Evolutionary conservation across 2,113 vertebrate species (phyloP).

Genomic region (Bubo bubo): DNA sequence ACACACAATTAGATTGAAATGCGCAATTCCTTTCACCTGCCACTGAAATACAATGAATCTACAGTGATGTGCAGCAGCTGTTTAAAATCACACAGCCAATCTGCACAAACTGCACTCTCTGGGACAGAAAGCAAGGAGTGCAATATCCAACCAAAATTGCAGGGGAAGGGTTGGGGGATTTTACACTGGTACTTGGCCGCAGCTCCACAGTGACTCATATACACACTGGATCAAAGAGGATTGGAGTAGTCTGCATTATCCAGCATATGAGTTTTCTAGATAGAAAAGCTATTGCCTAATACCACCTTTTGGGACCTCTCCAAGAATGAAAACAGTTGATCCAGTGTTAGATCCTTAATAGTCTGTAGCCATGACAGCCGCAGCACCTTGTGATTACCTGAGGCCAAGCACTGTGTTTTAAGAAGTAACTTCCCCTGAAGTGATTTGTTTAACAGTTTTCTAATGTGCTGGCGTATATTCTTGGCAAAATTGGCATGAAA

Average conservation of each 20-base stretch:
- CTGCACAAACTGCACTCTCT: not conserved
- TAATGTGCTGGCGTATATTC: not conserved
- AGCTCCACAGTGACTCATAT: not conserved
- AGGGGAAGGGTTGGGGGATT: not conserved
- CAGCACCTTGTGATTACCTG: not conserved
- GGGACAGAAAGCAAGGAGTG: not conserved
- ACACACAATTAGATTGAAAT: not conserved
- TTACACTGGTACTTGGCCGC: not conserved
- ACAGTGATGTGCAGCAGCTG: not conserved
- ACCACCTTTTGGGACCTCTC: not conserved
- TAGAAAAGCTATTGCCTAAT: not conserved
- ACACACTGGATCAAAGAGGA: not conserved
- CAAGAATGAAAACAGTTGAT: not conserved
- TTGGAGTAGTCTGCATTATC: not conserved
- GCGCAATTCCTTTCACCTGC: not conserved
- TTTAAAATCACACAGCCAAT: not conserved
- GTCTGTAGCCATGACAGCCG: not conserved
- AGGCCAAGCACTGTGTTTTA: not conserved
- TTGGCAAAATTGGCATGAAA: not conserved
- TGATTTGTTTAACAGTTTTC: not conserved
- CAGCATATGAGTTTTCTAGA: not conserved
- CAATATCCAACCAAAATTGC: not conserved
- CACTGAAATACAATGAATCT: not conserved
- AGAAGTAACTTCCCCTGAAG: not conserved
- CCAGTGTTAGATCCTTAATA: not conserved